A percentile compares a stretch with the other conserved stretches of the same genome.
Evolutionary conservation across 2,888 invertebrate species (phyloP).

Genomic region (Yponomeuta cagnagella): DNA sequence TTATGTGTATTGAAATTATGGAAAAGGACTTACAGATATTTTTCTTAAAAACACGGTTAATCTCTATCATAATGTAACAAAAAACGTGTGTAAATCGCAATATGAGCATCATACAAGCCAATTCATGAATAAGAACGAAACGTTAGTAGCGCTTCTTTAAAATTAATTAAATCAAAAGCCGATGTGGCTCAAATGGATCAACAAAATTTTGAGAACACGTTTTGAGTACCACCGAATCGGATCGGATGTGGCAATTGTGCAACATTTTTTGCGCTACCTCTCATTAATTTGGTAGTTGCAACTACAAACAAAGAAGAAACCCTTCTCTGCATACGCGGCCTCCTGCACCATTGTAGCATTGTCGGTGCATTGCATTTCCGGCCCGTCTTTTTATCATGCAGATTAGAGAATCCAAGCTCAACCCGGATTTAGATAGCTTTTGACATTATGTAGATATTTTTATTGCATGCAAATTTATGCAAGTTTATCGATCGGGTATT

Average conservation of each 20-base stretch:
- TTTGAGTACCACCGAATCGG: constrained; percentile 50
- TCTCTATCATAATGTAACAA: too few species aligned
- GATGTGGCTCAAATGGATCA: too few species aligned
- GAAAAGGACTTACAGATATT: too few species aligned
- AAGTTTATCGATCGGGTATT: neutral
- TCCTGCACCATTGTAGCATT: constrained; percentile 52
- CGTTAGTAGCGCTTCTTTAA: too few species aligned
- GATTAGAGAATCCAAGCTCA: constrained; percentile 57
- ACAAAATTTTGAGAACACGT: constrained; percentile 20
- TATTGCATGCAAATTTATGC: constrained; percentile 9
- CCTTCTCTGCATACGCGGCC: constrained; percentile 54
- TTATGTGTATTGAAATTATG: too few species aligned
- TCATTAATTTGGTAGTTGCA: constrained; percentile 71
- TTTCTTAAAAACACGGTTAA: too few species aligned
- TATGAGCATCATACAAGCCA: too few species aligned
- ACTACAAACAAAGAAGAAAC: constrained; percentile 62
- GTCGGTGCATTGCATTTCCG: constrained; percentile 63
- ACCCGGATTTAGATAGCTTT: constrained; percentile 48
- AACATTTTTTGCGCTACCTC: constrained; percentile 66
- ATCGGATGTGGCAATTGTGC: constrained; percentile 69
- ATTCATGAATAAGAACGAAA: too few species aligned
- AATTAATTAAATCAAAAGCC: too few species aligned
- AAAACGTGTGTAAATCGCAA: too few species aligned
- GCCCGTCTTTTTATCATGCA: constrained; percentile 70
- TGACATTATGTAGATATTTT: constrained; percentile 20